Evolutionary conservation across 2,797 vertebrate species (phyloP), one percentile per base, ranked within the genome.

Genomic region (Onychomys torridus): DNA sequence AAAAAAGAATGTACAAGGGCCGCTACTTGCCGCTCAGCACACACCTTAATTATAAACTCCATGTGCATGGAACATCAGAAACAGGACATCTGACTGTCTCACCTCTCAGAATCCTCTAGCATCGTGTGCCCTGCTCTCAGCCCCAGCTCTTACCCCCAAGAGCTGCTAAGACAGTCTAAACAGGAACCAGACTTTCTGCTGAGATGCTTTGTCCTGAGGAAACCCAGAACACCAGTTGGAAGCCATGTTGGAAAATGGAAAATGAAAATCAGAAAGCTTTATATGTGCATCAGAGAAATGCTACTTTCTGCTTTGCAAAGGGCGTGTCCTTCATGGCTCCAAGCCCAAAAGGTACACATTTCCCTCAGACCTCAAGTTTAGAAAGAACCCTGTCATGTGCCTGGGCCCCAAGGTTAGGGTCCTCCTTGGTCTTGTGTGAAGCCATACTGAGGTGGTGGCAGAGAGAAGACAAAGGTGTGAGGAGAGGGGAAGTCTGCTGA

Each of bases 291-390:
- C 71, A 73, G 77, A 96, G 79, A 97, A 97, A 96, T 96, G 95
- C 79, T 96, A 91, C 90, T 85, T 97, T 97, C 97, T 97, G 96
- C 96, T 97, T 95, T 96, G 93, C 37, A 77, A 95, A 96, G 95
- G 90, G 73, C 90, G 49, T 55, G 85, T 40, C 82, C 88, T 92
- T 95, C 88, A 37, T 2, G 2, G 32, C 13, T 1, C 91, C 43
- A 82, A 71, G 43, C 43, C 52, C 52, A 4, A 82, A 34, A 43
- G 79, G 43, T 43, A 2, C 7, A 8, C 37, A 65, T 75, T 67
- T 97, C 90, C 84, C 93, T 91, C 55, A 78, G 93, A 93, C 94
- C 8, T 9, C 6, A 43, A 46, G 21, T 81, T 90, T 73, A n/a
- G 5, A 23, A 82, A 59, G 89, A 91, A 37, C 19, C 85, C 71